Conservation (phyloP, 2,113 vertebrate species). For the Myotis brandtii region DNA sequence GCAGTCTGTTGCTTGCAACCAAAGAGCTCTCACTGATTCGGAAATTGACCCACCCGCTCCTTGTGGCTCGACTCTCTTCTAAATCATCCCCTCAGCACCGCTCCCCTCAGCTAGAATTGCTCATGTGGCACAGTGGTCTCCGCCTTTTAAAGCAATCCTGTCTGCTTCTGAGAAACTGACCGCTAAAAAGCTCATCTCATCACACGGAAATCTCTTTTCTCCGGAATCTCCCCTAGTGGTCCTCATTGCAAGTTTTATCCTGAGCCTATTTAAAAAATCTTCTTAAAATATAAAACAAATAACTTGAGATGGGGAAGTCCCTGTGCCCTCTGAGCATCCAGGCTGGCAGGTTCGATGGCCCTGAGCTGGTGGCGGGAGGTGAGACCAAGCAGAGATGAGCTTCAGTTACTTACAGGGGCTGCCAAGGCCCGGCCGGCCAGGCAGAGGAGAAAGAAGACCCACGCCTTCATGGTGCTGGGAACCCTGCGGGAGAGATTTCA, state of each 20-base stretch:
- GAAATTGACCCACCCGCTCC: background rate
- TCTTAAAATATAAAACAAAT: background rate
- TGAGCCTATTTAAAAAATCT: background rate
- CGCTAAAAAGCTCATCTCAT: background rate
- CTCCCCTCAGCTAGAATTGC: background rate
- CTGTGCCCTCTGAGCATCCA: background rate
- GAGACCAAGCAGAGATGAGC: rapidly evolving
- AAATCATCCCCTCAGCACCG: background rate
- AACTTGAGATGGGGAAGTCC: background rate
- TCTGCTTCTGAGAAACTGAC: background rate
- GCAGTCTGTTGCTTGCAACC: background rate
- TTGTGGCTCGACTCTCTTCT: background rate
- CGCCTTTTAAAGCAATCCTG: background rate
- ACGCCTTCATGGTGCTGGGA: constrained; percentile 94
- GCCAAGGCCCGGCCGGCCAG: constrained; percentile 94
- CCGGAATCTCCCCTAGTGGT: background rate
- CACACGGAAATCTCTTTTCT: background rate
- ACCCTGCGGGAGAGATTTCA: constrained; percentile 74
- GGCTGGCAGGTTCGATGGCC: background rate
- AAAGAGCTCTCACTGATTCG: background rate
- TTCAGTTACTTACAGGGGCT: constrained; percentile 91
- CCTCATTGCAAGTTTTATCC: background rate
- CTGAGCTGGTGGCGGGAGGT: background rate
- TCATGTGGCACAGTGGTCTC: background rate
- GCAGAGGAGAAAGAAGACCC: constrained; percentile 96